A percentile compares a stretch with the other conserved stretches of the same genome.
phyloP scores from a whole-genome alignment of 2,888 invertebrate genomes.

The Cantharis flavilabris region DNA sequence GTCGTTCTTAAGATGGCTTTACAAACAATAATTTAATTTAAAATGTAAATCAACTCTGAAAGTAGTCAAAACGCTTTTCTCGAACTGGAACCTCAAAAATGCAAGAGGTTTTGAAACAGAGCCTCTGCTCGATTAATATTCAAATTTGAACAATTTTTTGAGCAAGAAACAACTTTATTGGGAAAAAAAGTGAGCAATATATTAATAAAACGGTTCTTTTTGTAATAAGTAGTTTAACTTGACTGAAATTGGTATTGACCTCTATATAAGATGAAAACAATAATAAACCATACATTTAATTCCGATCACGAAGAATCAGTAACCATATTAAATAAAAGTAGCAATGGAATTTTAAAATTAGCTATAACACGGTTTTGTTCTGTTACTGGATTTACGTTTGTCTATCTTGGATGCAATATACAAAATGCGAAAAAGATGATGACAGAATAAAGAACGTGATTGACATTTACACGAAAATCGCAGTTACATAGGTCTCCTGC shows the following conservation, averaged over 20 bases:
- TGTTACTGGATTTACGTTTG: slow-evolving; percentile 7
- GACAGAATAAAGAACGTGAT: slow-evolving; percentile 6
- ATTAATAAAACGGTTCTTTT: slow-evolving; percentile 6
- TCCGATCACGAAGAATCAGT: slow-evolving; percentile 33
- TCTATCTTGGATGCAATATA: slow-evolving; percentile 13
- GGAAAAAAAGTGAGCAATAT: neutral
- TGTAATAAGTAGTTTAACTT: slow-evolving; percentile 5
- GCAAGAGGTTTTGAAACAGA: no score
- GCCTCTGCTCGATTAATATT: neutral
- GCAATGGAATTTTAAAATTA: slow-evolving; percentile 45
- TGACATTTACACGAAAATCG: slow-evolving; percentile 14
- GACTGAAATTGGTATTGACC: slow-evolving; percentile 19
- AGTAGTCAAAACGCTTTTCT: no score
- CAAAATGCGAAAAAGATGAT: slow-evolving; percentile 9
- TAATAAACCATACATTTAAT: slow-evolving; percentile 33
- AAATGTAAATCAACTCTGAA: no score
- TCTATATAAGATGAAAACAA: slow-evolving; percentile 31
- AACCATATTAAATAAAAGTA: slow-evolving; percentile 44
- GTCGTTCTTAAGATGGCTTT: no score
- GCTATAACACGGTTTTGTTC: slow-evolving; percentile 15
- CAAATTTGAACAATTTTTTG: neutral
- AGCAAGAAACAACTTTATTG: neutral
- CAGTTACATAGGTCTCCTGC: slow-evolving; percentile 43
- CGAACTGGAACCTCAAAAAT: no score
- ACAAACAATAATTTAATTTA: no score